Conservation (phyloP, 23 tunicate species). For the Diplosoma virens region DNA sequence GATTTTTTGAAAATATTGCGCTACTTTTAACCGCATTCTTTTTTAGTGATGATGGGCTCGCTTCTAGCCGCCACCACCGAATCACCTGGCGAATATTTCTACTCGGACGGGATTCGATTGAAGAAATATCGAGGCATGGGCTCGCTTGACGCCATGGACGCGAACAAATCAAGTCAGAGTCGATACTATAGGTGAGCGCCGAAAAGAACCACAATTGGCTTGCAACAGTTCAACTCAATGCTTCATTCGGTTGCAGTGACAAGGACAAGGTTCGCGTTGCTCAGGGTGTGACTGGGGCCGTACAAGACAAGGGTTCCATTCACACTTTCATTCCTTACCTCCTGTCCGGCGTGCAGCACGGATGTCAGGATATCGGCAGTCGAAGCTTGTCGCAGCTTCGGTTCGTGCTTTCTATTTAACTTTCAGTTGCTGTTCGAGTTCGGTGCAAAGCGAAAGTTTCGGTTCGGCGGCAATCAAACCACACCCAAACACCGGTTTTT, state of each 20-base stretch:
- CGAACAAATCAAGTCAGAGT: conserved; percentile 65
- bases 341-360: conserved; percentile 90
- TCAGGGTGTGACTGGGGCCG: conserved; percentile 95
- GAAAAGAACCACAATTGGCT: too few relatives aligned
- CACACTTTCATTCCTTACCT: conserved; percentile 91
- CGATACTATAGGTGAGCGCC: conserved; percentile 67
- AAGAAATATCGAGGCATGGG: conserved; percentile 96
- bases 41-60: conserved; percentile 95
- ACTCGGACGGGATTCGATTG: conserved; percentile 88
- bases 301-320: conserved; percentile 94
- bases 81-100: conserved; percentile 99
- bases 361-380: conserved; percentile 93
- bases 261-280: conserved; percentile 91
- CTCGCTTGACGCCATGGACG: conserved; percentile 72
- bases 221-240: too few relatives aligned
- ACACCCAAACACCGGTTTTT: too few relatives aligned
- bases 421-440: too few relatives aligned
- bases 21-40: too few relatives aligned
- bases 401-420: too few relatives aligned
- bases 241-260: too few relatives aligned
- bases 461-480: too few relatives aligned
- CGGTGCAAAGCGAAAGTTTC: too few relatives aligned
- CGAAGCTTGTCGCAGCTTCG: conserved; percentile 60
- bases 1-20: too few relatives aligned
- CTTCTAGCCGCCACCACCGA: conserved; percentile 92